Evolutionary conservation across 2,797 vertebrate species (phyloP).

Genomic region (Anas flavirostris): DNA sequence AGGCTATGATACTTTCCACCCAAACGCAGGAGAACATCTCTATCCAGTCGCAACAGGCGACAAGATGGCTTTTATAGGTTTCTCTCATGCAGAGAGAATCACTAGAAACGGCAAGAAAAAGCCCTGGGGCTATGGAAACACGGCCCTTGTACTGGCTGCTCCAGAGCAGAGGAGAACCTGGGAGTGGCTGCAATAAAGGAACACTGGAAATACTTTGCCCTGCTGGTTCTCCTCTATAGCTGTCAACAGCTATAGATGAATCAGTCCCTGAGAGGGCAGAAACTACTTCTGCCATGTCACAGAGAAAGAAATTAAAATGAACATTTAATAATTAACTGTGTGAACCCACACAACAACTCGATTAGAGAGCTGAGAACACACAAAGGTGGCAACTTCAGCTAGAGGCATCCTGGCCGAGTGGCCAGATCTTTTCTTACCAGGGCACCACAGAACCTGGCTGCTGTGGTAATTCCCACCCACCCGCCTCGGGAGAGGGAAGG

Average conservation of each 20-base stretch:
- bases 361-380: not conserved
- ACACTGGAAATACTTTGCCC: conserved; percentile 33
- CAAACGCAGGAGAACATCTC: not conserved
- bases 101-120: not conserved
- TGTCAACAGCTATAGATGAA: not conserved
- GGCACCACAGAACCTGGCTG: not conserved
- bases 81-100: fast-evolving
- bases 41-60: not conserved
- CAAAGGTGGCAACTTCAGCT: not conserved
- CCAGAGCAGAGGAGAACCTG: not conserved
- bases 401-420: not conserved
- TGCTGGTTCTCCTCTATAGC: not conserved
- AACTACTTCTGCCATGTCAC: not conserved
- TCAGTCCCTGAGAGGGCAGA: not conserved
- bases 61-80: not conserved
- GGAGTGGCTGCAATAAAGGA: conserved; percentile 68
- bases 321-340: not conserved
- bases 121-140: not conserved
- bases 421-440: not conserved
- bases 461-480: not conserved
- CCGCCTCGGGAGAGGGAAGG: not conserved
- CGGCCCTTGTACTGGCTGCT: not conserved
- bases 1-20: not conserved
- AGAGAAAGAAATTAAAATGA: not conserved
- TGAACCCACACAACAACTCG: not conserved